Evolutionary conservation across 2,113 vertebrate species (phyloP).

Genomic region (Elephas maximus): DNA sequence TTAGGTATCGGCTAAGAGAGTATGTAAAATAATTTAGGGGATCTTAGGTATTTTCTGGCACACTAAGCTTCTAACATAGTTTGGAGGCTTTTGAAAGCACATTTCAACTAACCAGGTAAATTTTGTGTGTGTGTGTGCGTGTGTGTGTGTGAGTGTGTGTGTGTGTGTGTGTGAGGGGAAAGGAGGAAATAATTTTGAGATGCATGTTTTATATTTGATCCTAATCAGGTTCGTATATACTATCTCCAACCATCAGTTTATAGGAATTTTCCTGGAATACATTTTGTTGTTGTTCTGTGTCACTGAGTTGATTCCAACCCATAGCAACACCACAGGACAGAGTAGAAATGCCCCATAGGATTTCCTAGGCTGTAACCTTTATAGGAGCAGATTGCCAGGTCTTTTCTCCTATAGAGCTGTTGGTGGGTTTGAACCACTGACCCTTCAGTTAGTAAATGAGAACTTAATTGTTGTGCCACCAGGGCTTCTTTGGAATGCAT

Average conservation of each 20-base stretch:
- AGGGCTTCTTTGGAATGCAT: background rate
- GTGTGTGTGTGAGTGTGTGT: background rate
- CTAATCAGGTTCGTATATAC: background rate
- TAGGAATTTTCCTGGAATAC: background rate
- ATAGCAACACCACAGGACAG: background rate
- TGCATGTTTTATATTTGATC: background rate
- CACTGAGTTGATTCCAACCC: background rate
- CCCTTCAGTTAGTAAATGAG: no score
- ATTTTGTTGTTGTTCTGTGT: background rate
- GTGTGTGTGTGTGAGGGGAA: background rate
- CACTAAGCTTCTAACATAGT: background rate
- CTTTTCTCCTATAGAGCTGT: no score
- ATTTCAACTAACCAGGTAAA: background rate
- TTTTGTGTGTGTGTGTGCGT: background rate
- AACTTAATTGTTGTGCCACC: no score
- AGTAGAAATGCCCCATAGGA: background rate
- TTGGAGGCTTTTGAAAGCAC: background rate
- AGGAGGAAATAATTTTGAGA: background rate
- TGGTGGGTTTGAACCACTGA: no score
- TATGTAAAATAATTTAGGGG: background rate
- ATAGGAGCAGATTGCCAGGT: background rate
- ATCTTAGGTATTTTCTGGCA: background rate
- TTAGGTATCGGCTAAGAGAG: background rate
- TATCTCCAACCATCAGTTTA: background rate
- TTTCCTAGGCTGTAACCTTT: background rate